Base-by-base conservation (phyloP, 2,888 invertebrate species). In the Uropetala carovei region DNA sequence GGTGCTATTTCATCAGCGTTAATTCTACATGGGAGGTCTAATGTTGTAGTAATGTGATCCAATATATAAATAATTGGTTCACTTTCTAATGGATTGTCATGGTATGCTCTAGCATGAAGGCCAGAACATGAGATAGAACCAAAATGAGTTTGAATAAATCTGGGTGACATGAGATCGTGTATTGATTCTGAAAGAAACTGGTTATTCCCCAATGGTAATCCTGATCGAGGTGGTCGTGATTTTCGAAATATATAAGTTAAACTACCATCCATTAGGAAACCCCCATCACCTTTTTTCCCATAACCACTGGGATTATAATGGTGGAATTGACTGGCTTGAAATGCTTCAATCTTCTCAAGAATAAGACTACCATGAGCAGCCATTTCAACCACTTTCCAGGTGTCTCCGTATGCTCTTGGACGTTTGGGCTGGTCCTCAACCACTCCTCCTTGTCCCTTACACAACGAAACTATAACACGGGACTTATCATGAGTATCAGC, bases 391-490 rank as follows among this genome's bases (percentile, higher is more conserved):
- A 95, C 93, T 94, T 96, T 95, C 96, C 96, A 96, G 22, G 95
- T 95, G 94, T 96, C 96, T 93, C 95, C 95, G 95, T 95, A 96
- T 14, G 94, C 94, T 93, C 96, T 95, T 43, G 92, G 93, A 22
- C 94, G 94, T 8, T 64, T 64, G n/a, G 93, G 92, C 10, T 82
- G 75, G 93, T 96, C 96, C 57, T 94, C 94, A 91, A 95, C 94
- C 16, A 96, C 96, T 9, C 96, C 96, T 92, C 96, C 96, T 94
- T 96, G 96, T 86, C 96, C 96, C 93, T 95, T 95, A 93, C 96
- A 96, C 64, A 96, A 94, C 59, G 96, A 95, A 93, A 96, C 95
- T 92, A 95, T 75, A 9, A 92, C 30, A 14, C 92, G 16, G 9
- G 85, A 93, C 84, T 96, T 94, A 84, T 94, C 92, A 0, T 94